Evolutionary conservation across 2,888 invertebrate species (phyloP), one percentile per base, ranked within the genome.

Genomic region (Sinopyrophorus schimmeli): DNA sequence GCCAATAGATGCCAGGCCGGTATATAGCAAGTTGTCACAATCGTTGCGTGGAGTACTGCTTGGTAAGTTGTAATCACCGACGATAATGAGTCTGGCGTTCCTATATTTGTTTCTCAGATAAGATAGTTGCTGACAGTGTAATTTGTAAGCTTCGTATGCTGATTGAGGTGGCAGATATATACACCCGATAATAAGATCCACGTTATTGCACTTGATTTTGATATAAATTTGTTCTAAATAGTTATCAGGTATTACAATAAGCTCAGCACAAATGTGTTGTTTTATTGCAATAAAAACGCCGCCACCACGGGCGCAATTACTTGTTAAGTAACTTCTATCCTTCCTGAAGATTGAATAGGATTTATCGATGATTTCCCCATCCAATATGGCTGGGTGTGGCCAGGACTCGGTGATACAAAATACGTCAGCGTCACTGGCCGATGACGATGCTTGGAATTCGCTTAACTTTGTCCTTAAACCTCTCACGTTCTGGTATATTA

Each of bases 301-400:
- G 9, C 31, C 17, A 16, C 31, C 31, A 16, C 16, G 14, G 9
- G n/a, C n/a, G n/a, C n/a, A n/a, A n/a, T n/a, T n/a, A n/a, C n/a
- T n/a, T n/a, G n/a, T n/a, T n/a, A n/a, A n/a, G n/a, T n/a, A n/a
- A n/a, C n/a, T n/a, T n/a, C n/a, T n/a, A n/a, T n/a, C n/a, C n/a
- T n/a, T n/a, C n/a, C n/a, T n/a, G n/a, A n/a, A n/a, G n/a, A n/a
- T n/a, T n/a, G n/a, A n/a, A n/a, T n/a, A n/a, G n/a, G n/a, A n/a
- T n/a, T n/a, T n/a, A n/a, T 31, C 17, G 3, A 31, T 15, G 10
- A 31, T 6, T 16, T 31, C 31, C n/a, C 31, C n/a, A 16, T 31
- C 31, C 6, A 10, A 7, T 16, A 31, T 9, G 9, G 6, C 6
- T 2, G 31, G 4, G 6, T 31, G 6, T 16, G 16, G 16, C 31